These are phyloP conservation scores for Drosophila melanosoma DNA, from an alignment of 2,888 invertebrate genomes.

Conservation along the genomic window DNA sequence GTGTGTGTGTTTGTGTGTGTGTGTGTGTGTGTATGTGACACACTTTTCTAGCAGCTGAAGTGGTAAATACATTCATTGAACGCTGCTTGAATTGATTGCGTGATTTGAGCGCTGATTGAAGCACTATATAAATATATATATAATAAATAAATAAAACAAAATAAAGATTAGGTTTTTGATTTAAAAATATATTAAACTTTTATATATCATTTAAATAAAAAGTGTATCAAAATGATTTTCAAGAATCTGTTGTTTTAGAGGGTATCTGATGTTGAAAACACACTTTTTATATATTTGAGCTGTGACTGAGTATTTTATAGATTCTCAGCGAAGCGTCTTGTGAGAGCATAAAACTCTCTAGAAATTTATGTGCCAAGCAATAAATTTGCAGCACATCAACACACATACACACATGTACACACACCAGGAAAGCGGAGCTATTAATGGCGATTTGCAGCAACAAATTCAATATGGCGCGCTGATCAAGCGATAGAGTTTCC, in stretches of 20 bases:
- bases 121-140: conserved; percentile 1
- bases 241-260: background rate
- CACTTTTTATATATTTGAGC: background rate
- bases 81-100: conserved; percentile 31
- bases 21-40: conserved; percentile 43
- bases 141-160: conserved; percentile 14
- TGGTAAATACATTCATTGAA: conserved; percentile 31
- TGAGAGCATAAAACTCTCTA: conserved; percentile 50
- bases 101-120: conserved; percentile 38
- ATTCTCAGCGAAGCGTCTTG: conserved; percentile 19
- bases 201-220: background rate
- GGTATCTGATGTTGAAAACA: background rate
- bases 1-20: background rate
- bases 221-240: background rate
- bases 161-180: background rate
- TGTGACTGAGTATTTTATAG: conserved; percentile 3
- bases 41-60: conserved; percentile 44
- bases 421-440: conserved; percentile 38
- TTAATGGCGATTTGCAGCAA: conserved; percentile 64
- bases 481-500: conserved; percentile 46
- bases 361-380: conserved; percentile 53
- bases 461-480: conserved; percentile 63
- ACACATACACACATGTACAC: conserved; percentile 3
- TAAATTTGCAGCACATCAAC: conserved; percentile 53
- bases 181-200: background rate